Conservation (phyloP, 2,888 invertebrate genomes). For the Alcis repandata region DNA sequence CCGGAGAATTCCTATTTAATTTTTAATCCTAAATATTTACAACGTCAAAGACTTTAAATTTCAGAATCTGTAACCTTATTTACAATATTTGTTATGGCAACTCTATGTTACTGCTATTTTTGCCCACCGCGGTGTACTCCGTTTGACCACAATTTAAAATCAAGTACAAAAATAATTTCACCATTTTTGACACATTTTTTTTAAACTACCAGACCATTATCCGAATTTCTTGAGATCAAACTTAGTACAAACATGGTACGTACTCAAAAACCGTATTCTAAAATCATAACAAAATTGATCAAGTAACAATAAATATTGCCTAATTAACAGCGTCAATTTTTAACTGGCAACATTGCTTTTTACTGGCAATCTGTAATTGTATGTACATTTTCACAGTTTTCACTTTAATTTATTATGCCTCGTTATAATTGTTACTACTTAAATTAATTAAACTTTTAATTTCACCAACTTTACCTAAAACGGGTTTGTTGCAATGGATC, state of each 20-base stretch:
- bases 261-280: constrained; percentile 27
- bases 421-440: constrained; percentile 72
- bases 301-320: constrained; percentile 41
- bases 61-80: constrained; percentile 28
- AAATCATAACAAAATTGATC: constrained; percentile 46
- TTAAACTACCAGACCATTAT: constrained; percentile 43
- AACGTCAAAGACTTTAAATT: constrained; percentile 14
- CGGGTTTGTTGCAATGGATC: too few relatives aligned
- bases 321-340: constrained; percentile 30
- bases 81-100: constrained; percentile 48
- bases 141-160: constrained; percentile 33
- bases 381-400: constrained; percentile 38
- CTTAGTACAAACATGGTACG: constrained; percentile 48
- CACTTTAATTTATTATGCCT: constrained; percentile 65
- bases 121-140: constrained; percentile 32
- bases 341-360: constrained; percentile 53
- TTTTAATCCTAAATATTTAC: constrained; percentile 34
- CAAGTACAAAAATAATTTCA: constrained; percentile 39
- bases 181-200: constrained; percentile 43
- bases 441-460: constrained; percentile 51
- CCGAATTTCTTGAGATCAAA: constrained; percentile 52
- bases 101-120: constrained; percentile 43
- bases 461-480: constrained; percentile 11
- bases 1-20: constrained; percentile 25
- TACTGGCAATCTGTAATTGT: constrained; percentile 22